phyloP scores from a whole-genome alignment of 92 coral and sea anemone genomes.

The Epizoanthus illoricatus region DNA sequence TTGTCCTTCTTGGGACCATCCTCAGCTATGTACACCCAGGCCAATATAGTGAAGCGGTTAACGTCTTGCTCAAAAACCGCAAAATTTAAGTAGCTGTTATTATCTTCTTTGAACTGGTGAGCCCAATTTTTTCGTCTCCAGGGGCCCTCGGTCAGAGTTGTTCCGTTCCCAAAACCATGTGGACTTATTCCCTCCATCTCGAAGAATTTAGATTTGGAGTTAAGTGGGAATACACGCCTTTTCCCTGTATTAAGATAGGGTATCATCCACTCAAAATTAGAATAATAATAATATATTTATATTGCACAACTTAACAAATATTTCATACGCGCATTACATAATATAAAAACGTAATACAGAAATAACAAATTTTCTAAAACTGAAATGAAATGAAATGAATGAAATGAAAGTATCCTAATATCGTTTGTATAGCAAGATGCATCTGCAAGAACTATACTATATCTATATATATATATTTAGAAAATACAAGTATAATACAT shows the following conservation, averaged over 20 bases:
- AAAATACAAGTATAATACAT: too few species aligned
- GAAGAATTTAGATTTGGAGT: background rate
- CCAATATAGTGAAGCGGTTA: slow-evolving; percentile 18
- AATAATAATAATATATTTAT: background rate
- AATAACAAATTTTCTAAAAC: too few species aligned
- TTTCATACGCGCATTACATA: too few species aligned
- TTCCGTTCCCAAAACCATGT: background rate
- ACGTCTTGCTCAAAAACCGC: background rate
- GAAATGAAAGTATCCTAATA: too few species aligned
- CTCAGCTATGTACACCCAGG: slow-evolving; percentile 9
- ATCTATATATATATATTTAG: too few species aligned
- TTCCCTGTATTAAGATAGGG: background rate
- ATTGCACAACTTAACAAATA: background rate
- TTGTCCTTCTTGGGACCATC: background rate
- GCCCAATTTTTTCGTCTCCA: slow-evolving; percentile 31
- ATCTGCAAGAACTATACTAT: too few species aligned
- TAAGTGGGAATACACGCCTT: slow-evolving; percentile 32
- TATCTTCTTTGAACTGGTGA: background rate
- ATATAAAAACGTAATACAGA: too few species aligned
- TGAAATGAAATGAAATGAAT: too few species aligned
- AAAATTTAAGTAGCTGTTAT: slow-evolving; percentile 2
- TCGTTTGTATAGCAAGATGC: too few species aligned
- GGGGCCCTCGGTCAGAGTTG: slow-evolving; percentile 6
- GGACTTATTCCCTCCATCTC: slow-evolving; percentile 31
- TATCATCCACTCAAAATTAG: background rate